Conservation (phyloP, 1,140 invertebrate genomes). For the Dreissena polymorpha region DNA sequence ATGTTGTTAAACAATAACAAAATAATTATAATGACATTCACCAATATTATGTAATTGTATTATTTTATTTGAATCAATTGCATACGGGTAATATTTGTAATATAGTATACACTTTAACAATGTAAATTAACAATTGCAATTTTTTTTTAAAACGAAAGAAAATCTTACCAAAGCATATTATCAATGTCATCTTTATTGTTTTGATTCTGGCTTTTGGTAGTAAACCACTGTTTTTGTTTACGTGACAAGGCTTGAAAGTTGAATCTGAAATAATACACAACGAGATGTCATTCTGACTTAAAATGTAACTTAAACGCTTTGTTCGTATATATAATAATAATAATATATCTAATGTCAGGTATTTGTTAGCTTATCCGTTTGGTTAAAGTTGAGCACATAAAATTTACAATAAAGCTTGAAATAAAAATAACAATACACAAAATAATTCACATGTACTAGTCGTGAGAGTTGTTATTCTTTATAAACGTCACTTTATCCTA, state of each 20-base stretch:
- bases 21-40: no score
- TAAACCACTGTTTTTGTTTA: not conserved
- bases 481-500: no score
- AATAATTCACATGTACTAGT: no score
- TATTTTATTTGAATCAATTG: no score
- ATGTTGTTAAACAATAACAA: no score
- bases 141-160: not conserved
- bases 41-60: no score
- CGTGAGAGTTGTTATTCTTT: no score
- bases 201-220: slow-evolving; percentile 5
- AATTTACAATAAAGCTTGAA: not conserved
- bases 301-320: not conserved
- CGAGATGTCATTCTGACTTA: not conserved
- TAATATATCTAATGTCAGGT: not conserved
- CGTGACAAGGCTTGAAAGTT: not conserved
- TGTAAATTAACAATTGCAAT: no score
- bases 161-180: not conserved
- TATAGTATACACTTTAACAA: no score
- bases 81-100: no score
- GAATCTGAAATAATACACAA: no score
- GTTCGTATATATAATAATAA: not conserved
- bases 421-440: no score
- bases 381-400: not conserved
- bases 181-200: not conserved
- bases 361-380: not conserved